A percentile compares a stretch with the other conserved stretches of the same genome.
phyloP scores from a whole-genome alignment of 2,113 vertebrate genomes.

The Amphiprion ocellaris region DNA sequence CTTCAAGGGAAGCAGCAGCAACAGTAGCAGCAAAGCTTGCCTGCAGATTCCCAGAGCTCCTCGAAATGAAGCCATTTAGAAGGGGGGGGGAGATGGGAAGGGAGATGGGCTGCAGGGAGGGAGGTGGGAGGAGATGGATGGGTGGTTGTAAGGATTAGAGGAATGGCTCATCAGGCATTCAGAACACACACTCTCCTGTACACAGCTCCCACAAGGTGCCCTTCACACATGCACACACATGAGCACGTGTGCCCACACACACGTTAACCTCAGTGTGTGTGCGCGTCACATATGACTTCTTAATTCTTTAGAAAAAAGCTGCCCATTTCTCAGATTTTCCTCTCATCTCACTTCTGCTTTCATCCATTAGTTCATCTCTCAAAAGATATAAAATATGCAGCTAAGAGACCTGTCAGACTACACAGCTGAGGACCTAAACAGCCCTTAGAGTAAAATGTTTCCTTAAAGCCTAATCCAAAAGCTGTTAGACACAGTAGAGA shows the following conservation, averaged over 20 bases:
- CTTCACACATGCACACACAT: slow-evolving; percentile 69
- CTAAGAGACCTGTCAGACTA: slow-evolving; percentile 7
- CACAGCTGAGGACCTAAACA: slow-evolving; percentile 1
- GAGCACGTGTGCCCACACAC: slow-evolving; percentile 33
- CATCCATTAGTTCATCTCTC: slow-evolving; percentile 40
- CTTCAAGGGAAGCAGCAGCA: slow-evolving; percentile 49
- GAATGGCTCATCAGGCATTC: slow-evolving; percentile 76
- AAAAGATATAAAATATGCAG: slow-evolving; percentile 24
- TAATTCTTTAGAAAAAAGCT: slow-evolving; percentile 10
- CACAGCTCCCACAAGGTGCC: slow-evolving; percentile 79
- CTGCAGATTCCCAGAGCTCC: slow-evolving; percentile 60
- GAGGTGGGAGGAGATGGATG: slow-evolving; percentile 69
- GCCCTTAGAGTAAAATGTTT: slow-evolving; percentile 4
- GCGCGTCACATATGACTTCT: not conserved
- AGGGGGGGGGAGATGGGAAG: slow-evolving; percentile 42
- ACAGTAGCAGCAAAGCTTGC: slow-evolving; percentile 52
- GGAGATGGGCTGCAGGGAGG: slow-evolving; percentile 62
- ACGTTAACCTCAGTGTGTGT: not conserved
- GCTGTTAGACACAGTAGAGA: not conserved
- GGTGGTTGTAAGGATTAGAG: slow-evolving; percentile 76
- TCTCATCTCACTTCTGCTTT: slow-evolving; percentile 30
- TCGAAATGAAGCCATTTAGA: slow-evolving; percentile 77
- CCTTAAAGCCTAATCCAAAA: slow-evolving; percentile 4
- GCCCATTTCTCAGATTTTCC: slow-evolving; percentile 34
- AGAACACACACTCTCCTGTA: slow-evolving; percentile 66